Evolutionary conservation across 2,113 vertebrate genomes (phyloP), one percentile per base, ranked within the genome.

Genomic region (Chionomys nivalis): DNA sequence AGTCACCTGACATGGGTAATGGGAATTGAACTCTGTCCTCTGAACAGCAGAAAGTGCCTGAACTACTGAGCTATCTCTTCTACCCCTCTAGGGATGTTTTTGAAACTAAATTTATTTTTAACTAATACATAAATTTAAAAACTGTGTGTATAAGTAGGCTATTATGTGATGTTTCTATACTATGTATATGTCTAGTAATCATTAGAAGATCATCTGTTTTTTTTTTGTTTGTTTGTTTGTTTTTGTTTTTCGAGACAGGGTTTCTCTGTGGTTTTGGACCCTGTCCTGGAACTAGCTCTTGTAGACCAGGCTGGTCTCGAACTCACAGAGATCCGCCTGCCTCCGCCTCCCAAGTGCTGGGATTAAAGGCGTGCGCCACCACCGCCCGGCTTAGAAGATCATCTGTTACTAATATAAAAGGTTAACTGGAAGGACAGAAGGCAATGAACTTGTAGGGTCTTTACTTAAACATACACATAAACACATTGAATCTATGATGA

Each of bases 21-120:
- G 55, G 55, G 24, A 63, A 61, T 4, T 63, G 55, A 83, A 63
- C 55, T n/a, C 52, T 28, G 55, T 42, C 24, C 55, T 63, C 79
- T 28, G 23, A 28, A 83, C 23, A 61, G 3, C 55, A 28, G 55
- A 3, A 63, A 28, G 81, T 17, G n/a, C n/a, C 55, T 26, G 0
- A 63, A 61, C 79, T 61, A n/a, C 55, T 83, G n/a, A 63, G 36
- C 55, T 23, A 16, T 16, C 23, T 61, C 79, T 83, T 61, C n/a
- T 83, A 14, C 13, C 23, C 21, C 36, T 17, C 23, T 28, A 63
- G 12, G n/a, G 55, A n/a, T 28, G 33, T 24, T 24, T 66, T 70
- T 70, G 17, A 79, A 93, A 73, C 65, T 83, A 75, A 63, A 65
- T 73, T 89, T 31, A 89, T 73, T 89, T 89, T 68, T 82, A 83